Conservation (phyloP, 2,797 vertebrate genomes). For the Chelon auratus region DNA sequence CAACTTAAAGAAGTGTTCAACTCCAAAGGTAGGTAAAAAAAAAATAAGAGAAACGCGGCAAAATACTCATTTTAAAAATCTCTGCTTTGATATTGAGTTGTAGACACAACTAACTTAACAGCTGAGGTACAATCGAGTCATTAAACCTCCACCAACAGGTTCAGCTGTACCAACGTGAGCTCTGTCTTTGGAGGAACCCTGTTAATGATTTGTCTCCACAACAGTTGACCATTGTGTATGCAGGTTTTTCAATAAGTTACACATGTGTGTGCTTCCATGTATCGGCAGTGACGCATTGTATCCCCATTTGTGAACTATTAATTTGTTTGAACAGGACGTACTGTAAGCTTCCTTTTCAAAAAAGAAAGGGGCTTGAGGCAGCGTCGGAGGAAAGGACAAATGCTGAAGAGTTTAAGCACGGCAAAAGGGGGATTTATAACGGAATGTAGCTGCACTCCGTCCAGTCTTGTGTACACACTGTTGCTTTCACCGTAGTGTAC, state of each 20-base stretch:
- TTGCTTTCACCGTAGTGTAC: slow-evolving; percentile 60
- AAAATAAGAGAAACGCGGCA: background rate
- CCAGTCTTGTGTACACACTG: slow-evolving; percentile 64
- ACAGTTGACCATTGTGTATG: slow-evolving; percentile 18
- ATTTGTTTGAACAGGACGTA: background rate
- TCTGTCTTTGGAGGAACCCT: slow-evolving; percentile 2
- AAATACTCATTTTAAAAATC: background rate
- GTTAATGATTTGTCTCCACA: slow-evolving; percentile 49
- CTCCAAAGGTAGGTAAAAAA: slow-evolving; percentile 87
- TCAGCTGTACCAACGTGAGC: background rate
- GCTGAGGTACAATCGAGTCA: background rate
- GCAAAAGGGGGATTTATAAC: slow-evolving; percentile 40
- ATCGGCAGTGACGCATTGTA: background rate
- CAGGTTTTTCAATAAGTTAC: slow-evolving; percentile 12
- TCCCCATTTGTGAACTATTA: background rate
- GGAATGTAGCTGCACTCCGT: slow-evolving; percentile 42
- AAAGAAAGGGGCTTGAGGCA: background rate
- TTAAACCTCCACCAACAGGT: background rate
- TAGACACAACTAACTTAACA: background rate
- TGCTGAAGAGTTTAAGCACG: background rate
- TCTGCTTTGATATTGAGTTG: no score
- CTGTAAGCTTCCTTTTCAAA: background rate
- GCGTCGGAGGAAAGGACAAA: background rate
- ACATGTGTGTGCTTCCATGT: background rate
- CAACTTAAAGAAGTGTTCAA: slow-evolving; percentile 94